Base-by-base conservation (phyloP, 2,113 vertebrate genomes). In the Atrichornis clamosus region DNA sequence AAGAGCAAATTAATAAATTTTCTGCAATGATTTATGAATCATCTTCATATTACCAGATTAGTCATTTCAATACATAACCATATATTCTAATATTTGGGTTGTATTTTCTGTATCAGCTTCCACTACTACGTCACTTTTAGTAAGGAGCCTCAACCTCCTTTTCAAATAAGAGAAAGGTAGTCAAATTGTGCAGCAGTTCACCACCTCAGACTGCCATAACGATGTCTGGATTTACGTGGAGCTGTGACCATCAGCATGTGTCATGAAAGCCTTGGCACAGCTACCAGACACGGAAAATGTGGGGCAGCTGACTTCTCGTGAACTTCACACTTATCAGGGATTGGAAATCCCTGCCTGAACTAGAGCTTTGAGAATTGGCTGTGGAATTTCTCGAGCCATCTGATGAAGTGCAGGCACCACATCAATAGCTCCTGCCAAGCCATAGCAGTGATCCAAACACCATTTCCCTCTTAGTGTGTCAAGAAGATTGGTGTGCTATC, bases 361-460 rank as follows among this genome's bases (percentile, higher is more conserved):
- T 55, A 39, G 37, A 64, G 88, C 62, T 89, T 35, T 89, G 85
- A 74, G 39, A 46, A 69, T 85, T 0, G 1, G 50, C 87, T 80
- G 47, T 74, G 86, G 94, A 96, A 94, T 95, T 96, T 94, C 94
- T 91, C 15, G 0, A 74, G 80, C 63, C 94, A 76, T 79, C 91
- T 93, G 92, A 95, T 84, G 41, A 96, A 97, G 87, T 67, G 70
- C 94, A 95, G 93, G 81, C 95, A 77, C 42, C 79, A 44, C 81
- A 60, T 87, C 93, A 75, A 72, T 62, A 95, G 65, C 87, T 63
- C 59, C 75, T 91, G 94, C 94, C 90, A 96, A 95, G 74, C 47
- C 64, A 53, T 23, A 88, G 79, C 68, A 83, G 33, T 5, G 44
- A 83, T 93, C 60, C 89, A 95, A 92, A 77, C 1, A 3, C 44